Evolutionary conservation across 2,888 invertebrate species (phyloP).

Genomic region (Drosophila mercatorum): DNA sequence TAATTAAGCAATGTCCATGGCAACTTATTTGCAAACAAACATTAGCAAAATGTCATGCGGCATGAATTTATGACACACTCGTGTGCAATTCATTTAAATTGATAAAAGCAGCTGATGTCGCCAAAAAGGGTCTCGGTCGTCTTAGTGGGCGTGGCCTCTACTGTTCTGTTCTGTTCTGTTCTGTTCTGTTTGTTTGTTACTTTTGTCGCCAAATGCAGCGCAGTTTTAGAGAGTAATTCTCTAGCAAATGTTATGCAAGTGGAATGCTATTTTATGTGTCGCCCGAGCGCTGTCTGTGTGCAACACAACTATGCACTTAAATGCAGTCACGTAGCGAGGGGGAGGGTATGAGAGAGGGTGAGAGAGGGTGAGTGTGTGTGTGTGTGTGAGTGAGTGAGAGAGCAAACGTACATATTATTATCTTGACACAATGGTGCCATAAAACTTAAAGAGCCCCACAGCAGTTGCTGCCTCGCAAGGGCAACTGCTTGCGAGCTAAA

Average conservation of each 20-base stretch:
- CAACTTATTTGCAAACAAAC: constrained; percentile 58
- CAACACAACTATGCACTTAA: constrained; percentile 80
- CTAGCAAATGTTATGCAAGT: constrained; percentile 73
- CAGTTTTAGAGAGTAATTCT: constrained; percentile 80
- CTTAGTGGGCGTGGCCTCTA: constrained; percentile 22
- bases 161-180: too few relatives aligned
- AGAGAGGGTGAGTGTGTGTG: neutral
- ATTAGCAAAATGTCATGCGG: constrained; percentile 75
- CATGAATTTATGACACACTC: constrained; percentile 79
- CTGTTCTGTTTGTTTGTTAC: constrained; percentile 43
- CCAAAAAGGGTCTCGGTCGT: neutral
- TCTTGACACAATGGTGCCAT: constrained; percentile 82
- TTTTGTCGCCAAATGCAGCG: constrained; percentile 69
- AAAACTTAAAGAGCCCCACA: constrained; percentile 80
- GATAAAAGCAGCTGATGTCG: constrained; percentile 68
- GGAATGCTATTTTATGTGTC: constrained; percentile 71
- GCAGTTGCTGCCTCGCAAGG: constrained; percentile 53
- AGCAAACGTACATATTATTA: constrained; percentile 76
- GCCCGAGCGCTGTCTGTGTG: constrained; percentile 17
- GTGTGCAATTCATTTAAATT: constrained; percentile 81
- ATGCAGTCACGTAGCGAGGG: constrained; percentile 73
- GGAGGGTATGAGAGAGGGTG: neutral
- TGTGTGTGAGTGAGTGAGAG: constrained; percentile 11
- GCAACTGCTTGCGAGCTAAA: constrained; percentile 32
- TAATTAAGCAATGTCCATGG: constrained; percentile 64